Evolutionary conservation across 2,888 invertebrate species (phyloP), one percentile per base, ranked within the genome.

Genomic region (Chironomus riparius): DNA sequence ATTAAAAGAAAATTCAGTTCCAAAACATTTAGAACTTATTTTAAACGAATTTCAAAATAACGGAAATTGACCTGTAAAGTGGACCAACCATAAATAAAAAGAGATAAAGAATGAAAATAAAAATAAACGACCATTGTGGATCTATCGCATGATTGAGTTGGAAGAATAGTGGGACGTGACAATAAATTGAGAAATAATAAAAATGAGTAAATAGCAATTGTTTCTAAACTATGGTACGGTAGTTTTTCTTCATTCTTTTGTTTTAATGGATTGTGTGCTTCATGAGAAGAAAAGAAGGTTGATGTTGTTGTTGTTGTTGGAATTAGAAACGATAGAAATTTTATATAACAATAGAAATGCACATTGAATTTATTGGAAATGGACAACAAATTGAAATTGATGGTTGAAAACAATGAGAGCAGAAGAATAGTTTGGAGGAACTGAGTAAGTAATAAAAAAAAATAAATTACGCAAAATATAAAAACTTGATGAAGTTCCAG

Each of bases 101-200:
- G 38, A 38, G 38, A 1, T 38, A 38, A 10, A n/a, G 15, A 18
- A 56, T 56, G 56, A 4, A 50, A 28, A 15, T 56, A 4, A 15
- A 6, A 56, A 56, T n/a, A 6, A 18, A 7, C 56, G n/a, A 15
- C 62, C 50, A n/a, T 71, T 48, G 50, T 71, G 71, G 50, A 71
- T n/a, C n/a, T n/a, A n/a, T 71, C 71, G 71, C 15, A 50, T 71
- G 71, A 71, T 71, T 71, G 22, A 38, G 15, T 71, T n/a, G 12
- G 71, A 71, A 71, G 48, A 50, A 71, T 71, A 15, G 71, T 38
- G 50, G 71, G 71, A 71, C 71, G 71, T 71, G 71, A 71, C 71
- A 50, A 71, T 71, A 71, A 70, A 50, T 50, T 50, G 50, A 50
- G 50, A 50, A 50, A 50, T 50, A 15, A 50, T 50, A 15, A 50